Evolutionary conservation across 1,140 invertebrate genomes (phyloP), one percentile per base, ranked within the genome.

Genomic region (Anagrus nilaparvatae): DNA sequence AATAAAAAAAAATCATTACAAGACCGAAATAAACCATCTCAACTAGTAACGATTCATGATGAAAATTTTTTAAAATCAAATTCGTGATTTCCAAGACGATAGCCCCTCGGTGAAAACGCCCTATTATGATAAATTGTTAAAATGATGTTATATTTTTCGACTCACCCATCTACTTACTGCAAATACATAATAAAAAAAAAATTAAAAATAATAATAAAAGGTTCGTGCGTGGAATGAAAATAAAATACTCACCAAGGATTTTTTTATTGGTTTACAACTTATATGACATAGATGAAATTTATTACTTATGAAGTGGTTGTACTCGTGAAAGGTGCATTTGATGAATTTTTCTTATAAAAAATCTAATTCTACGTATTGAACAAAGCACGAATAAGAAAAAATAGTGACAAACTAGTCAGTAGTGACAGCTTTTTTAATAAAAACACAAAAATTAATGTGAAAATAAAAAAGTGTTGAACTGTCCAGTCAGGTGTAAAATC

Each of bases 161-260:
- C n/a, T n/a, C n/a, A n/a, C n/a, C n/a, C n/a, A n/a, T n/a, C n/a
- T n/a, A n/a, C n/a, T n/a, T n/a, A n/a, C n/a, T 27, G 6, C 24
- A 27, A 27, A 8, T 27, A 27, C 24, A 12, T 27, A 8, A 27
- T 27, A 27, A 27, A 27, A 27, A 8, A 27, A 27, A 27, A 27
- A 12, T n/a, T n/a, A n/a, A n/a, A n/a, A n/a, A n/a, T n/a, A n/a
- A n/a, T n/a, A n/a, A n/a, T n/a, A n/a, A n/a, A n/a, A n/a, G n/a
- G 12, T 27, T 24, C 27, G 31, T 36, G 46, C 38, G 31, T 50
- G 50, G 32, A 50, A 54, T 50, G 30, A 52, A 54, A 58, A 49
- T 56, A 56, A 51, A 58, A 63, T 65, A 65, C 63, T 65, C 63
- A 65, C 63, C 63, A 44, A 38, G 42, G 25, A 53, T 40, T 44